Evolutionary conservation across 2,113 vertebrate genomes (phyloP).

Genomic region (Antidorcas marsupialis): DNA sequence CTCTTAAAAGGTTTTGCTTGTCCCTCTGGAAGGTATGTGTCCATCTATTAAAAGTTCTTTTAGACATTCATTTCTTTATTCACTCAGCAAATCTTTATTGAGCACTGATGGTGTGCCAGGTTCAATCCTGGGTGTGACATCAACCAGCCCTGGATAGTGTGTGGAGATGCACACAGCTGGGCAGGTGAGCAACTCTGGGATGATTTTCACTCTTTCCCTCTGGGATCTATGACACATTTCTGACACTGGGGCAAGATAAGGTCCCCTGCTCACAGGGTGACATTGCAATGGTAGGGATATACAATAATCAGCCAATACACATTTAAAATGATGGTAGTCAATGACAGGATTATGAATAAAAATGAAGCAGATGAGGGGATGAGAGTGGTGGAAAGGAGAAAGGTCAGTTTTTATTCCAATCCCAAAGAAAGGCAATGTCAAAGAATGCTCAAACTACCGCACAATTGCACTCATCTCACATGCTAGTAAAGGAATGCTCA

Average conservation of each 20-base stretch:
- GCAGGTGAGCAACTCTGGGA: neutral
- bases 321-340: neutral
- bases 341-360: accelerated
- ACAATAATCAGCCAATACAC: accelerated
- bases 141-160: neutral
- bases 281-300: neutral
- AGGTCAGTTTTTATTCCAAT: too few species aligned
- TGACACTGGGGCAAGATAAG: neutral
- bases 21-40: neutral
- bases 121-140: neutral
- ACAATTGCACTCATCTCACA: too few species aligned
- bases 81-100: neutral
- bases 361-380: neutral
- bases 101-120: neutral
- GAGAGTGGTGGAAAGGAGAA: too few species aligned
- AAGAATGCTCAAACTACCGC: too few species aligned
- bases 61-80: neutral
- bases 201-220: neutral
- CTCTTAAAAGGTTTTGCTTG: neutral
- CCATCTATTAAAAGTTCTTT: neutral
- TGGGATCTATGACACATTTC: neutral
- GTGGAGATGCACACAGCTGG: neutral
- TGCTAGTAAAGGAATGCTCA: too few species aligned
- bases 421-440: too few species aligned
- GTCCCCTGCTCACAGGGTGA: too few species aligned